Base-by-base conservation (phyloP, 2,113 vertebrate species). In the Phaethon lepturus region DNA sequence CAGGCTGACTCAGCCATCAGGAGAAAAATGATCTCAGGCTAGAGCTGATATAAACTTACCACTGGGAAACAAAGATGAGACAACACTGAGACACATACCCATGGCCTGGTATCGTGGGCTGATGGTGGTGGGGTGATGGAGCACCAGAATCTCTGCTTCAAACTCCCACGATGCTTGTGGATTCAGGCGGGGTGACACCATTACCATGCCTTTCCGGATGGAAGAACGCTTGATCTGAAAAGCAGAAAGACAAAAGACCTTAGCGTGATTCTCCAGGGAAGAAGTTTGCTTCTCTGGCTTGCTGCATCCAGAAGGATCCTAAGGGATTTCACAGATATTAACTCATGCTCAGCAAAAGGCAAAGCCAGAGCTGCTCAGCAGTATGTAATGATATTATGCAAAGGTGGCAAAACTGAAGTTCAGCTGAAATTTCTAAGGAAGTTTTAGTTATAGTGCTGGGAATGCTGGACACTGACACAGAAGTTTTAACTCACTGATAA, bases 101-200 rank as follows among this genome's bases (percentile, higher is more conserved):
- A 99, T 99, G 72, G 99, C 99, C 98, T 99, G 99, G 93, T 99
- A 99, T 68, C 99, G 98, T 13, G 99, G 99, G 84, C 99, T 99
- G 97, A 99, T 99, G 15, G 99, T 99, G 10, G 99, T 99, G 25
- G 99, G 99, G 60, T 99, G 99, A 97, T 99, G 99, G 73, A 99
- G 98, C 28, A 99, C 99, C 59, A 99, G 98, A 96, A 99, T 99
- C 98, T 99, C 99, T 0, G 99, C 99, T 97, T 99, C 99, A 98
- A 99, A 99, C 98, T 99, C 99, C 99, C 99, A 99, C 0, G 99
- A 99, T 2, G 99, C 99, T 96, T 99, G 99, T 86, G 99, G 99
- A 97, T 99, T 99, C 96, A 99, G 82, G 77, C 98, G 99, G 3
- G 99, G 99, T 6, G 99, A 99, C 71, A 99, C 99, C 99, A 99